Evolutionary conservation across 1,140 invertebrate genomes (phyloP), one percentile per base, ranked within the genome.

Genomic region (Linepithema humile): DNA sequence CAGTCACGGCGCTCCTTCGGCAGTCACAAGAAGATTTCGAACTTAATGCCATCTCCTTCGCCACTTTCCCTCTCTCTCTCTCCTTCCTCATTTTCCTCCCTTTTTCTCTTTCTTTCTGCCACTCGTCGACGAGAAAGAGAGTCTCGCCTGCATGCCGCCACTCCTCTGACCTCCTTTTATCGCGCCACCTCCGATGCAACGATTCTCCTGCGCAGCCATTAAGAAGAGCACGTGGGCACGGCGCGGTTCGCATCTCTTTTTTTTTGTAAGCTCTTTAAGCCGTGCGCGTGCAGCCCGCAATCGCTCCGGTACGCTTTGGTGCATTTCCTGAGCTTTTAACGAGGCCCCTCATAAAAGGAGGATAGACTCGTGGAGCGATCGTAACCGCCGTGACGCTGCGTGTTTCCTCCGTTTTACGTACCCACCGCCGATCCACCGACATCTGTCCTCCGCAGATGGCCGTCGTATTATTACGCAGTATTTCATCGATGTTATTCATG

Each of bases 271-370:
- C 89, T 89, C 82, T 90, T 91, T 88, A 88, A 90, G 73, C 86
- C 84, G 38, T 78, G 83, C 75, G 50, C 72, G 74, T 85, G 48
- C 74, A 59, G 73, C 45, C 64, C 48, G 53, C 69, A 67, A 72
- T 77, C 50, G 32, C 45, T 70, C 48, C 45, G 23, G 57, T 75
- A 69, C 65, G 80, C 84, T 90, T 91, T 89, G 85, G 84, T 86
- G 88, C 90, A 90, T 91, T 90, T 91, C 88, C 89, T 83, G 84
- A 85, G 91, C 90, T 91, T 90, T 91, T 91, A 91, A 91, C 89
- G 90, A 91, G 90, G 83, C 83, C 26, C 50, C 82, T 89, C 87
- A 74, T 90, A 88, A 89, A 90, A 88, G 85, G 12, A 53, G 23
- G 50, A 48, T 73, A 32, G 69, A 82, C 23, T 67, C 48, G 17